Base-by-base conservation (phyloP, 2,113 vertebrate genomes). In the Dermatemys mawii region DNA sequence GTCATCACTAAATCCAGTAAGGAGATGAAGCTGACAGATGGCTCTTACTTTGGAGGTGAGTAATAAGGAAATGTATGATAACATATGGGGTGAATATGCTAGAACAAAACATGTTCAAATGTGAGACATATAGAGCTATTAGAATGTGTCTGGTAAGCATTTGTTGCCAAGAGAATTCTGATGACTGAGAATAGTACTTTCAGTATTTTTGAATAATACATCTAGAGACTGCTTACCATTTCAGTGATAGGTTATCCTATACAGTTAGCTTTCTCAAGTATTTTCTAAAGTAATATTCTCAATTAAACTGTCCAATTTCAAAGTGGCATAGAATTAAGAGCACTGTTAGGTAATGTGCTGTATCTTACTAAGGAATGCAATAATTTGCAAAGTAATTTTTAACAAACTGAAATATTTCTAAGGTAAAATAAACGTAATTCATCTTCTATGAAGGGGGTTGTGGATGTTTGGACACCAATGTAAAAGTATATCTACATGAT, bases 1-100 rank as follows among this genome's bases (percentile, higher is more conserved):
- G 99, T 99, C 97, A 99, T 99, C 97, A 99, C 99, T 83, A 99
- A 99, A 95, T 99, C 99, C 97, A 99, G 98, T 97, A 99, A 99
- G 94, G 99, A 99, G 96, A 99, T 99, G 98, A 99, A 99, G 96
- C 98, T 99, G 89, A 99, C 99, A 2, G 99, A 99, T 73, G 99
- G 99, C 50, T 99, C 99, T 26, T 99, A 99, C 94, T 99, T 99
- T 78, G 99, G 99, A 98, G 99, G 99, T 99, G 73, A 98, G 98
- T 98, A 78, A 81, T 78, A 88, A 81, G 73, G 35, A 93, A 94
- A 75, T 51, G 0, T n/a, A 51, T 84, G 0, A 8, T 53, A 81
- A 60, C 35, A 32, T 11, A 19, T 21, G 24, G 7, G 81, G 2
- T 84, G 73, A 91, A 81, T 73, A 16, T 24, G 60, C 26, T 53